Base-by-base conservation (phyloP, 2,888 invertebrate species). In the Criorhina ranunculi region DNA sequence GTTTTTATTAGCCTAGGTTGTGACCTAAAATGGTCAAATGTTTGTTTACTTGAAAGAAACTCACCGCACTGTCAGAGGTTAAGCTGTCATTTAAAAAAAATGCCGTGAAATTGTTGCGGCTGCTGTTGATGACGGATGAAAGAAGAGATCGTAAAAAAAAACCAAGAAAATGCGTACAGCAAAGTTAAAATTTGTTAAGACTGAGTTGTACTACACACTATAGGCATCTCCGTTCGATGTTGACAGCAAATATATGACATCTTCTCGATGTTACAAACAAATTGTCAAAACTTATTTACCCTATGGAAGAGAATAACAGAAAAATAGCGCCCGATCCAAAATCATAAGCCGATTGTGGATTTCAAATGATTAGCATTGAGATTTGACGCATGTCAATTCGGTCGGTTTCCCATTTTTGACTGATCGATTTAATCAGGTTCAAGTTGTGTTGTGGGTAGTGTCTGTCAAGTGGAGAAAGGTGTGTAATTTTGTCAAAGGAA, bases 341-440 rank as follows among this genome's bases (percentile, higher is more conserved):
- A 76, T 80, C 75, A 44, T 80, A 85, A 85, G 75, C 85, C 80
- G 85, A 85, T 76, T 85, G 73, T 76, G 76, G 85, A 85, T 72
- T 83, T 66, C 46, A 76, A 53, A 75, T 76, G 85, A 85, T 85
- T 85, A 85, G 85, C 85, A 55, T 53, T 66, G 55, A 49, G 59
- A 79, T 75, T 70, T 76, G 85, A 85, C 83, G 75, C 79, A 40
- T 57, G 64, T 59, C 53, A 70, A 42, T 29, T 17, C 44, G 44
- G 31, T 46, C n/a, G 19, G 7, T 46, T 62, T 64, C 24, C 46
- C n/a, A n/a, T 31, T 11, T 64, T 62, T 53, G 70, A 66, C 9
- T 70, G 79, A 80, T 85, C 80, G 76, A 59, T 76, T 55, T 64
- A 60, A 76, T 85, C 80, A 79, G 80, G 80, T 85, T 85, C 79